phyloP scores from a whole-genome alignment of 2,888 invertebrate genomes.

The Luffia ferchaultella region DNA sequence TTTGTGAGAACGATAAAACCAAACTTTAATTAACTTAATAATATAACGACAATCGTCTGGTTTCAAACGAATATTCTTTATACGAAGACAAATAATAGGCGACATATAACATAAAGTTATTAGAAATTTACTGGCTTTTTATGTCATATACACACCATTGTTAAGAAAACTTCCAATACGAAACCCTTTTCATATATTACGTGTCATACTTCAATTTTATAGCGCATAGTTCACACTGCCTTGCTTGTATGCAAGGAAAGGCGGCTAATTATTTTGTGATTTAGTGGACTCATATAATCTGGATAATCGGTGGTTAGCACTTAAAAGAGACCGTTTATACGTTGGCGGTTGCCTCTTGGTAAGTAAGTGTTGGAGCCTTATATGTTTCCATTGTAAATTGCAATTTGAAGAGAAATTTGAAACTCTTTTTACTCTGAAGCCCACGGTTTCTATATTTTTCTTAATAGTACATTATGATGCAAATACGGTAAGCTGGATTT shows the following conservation, averaged over 20 bases:
- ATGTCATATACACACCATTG: conserved; percentile 18
- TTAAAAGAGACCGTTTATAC: conserved; percentile 32
- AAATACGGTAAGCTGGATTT: too few relatives aligned
- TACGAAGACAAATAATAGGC: too few relatives aligned
- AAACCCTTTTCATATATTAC: conserved; percentile 40
- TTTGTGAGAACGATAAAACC: too few relatives aligned
- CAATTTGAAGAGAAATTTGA: too few relatives aligned
- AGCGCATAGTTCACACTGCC: conserved; percentile 53
- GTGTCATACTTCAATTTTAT: conserved; percentile 58
- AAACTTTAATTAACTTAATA: too few relatives aligned
- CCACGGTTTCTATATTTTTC: too few relatives aligned
- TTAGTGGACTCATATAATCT: conserved; percentile 50
- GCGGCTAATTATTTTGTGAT: conserved; percentile 50
- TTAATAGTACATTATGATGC: too few relatives aligned
- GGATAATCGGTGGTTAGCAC: conserved; percentile 52
- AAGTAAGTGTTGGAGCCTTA: conserved; percentile 13
- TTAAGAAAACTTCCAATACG: conserved; percentile 43
- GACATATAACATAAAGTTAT: too few relatives aligned
- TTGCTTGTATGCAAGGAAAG: conserved; percentile 29
- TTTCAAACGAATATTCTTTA: too few relatives aligned
- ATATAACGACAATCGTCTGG: too few relatives aligned
- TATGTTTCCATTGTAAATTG: too few relatives aligned
- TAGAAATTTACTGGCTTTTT: background rate
- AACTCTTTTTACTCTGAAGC: too few relatives aligned
- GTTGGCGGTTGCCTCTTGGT: conserved; percentile 17